Evolutionary conservation across 2,888 invertebrate species (phyloP).

Genomic region (Anodontia alba): DNA sequence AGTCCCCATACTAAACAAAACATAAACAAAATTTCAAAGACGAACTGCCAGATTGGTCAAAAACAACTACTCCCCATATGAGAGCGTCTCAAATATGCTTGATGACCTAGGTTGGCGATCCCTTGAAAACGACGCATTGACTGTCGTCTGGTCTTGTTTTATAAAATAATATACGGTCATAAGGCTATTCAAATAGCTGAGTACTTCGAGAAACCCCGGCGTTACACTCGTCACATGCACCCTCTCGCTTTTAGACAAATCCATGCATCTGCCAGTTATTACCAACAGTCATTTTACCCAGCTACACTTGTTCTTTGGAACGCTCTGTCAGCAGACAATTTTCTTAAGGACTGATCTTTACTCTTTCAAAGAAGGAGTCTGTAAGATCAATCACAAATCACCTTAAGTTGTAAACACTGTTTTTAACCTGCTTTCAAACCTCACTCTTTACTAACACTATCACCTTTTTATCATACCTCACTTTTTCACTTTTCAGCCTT

Average conservation of each 20-base stretch:
- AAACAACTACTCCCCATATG: constrained; percentile 19
- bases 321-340: constrained; percentile 3
- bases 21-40: constrained; percentile 15
- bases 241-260: constrained; percentile 27
- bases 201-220: constrained; percentile 2
- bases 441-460: not conserved
- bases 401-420: not conserved
- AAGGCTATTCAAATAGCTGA: constrained; percentile 13
- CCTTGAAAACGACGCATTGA: constrained; percentile 12
- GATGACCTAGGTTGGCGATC: constrained; percentile 4
- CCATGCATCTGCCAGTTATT: constrained; percentile 10
- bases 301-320: constrained; percentile 21
- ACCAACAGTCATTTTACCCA: constrained; percentile 22
- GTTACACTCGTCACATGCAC: constrained; percentile 28
- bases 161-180: constrained; percentile 17
- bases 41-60: constrained; percentile 28
- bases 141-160: constrained; percentile 8
- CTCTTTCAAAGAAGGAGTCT: constrained; percentile 3
- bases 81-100: not conserved
- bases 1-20: constrained; percentile 1
- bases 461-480: no score
- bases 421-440: constrained; percentile 8
- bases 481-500: no score
- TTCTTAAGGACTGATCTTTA: not conserved
- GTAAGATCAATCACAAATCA: not conserved